phyloP scores from a whole-genome alignment of 2,888 invertebrate genomes.

The Xylota segnis region DNA sequence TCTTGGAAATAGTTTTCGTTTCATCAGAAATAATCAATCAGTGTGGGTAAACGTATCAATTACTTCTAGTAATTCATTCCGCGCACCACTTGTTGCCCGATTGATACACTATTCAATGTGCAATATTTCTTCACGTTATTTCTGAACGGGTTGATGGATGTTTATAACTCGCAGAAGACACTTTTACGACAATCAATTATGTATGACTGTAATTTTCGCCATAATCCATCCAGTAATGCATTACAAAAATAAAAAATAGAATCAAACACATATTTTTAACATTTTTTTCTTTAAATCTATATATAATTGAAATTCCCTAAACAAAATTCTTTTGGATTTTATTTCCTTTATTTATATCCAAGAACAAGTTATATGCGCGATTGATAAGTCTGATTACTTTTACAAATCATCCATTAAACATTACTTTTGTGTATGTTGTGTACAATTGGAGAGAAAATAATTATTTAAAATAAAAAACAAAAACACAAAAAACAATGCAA shows the following conservation, averaged over 20 bases:
- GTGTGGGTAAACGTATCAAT: too few species aligned
- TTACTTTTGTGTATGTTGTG: conserved; percentile 49
- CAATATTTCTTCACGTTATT: too few species aligned
- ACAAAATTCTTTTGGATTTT: conserved; percentile 36
- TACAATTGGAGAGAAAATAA: conserved; percentile 24
- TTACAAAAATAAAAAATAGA: background rate
- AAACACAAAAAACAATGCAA: conserved; percentile 59
- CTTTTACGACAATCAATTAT: background rate
- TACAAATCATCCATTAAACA: conserved; percentile 13
- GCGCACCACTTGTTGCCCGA: too few species aligned
- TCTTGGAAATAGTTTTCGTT: too few species aligned
- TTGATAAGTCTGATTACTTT: conserved; percentile 12
- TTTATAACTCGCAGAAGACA: too few species aligned
- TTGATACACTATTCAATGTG: too few species aligned
- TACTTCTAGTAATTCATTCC: too few species aligned
- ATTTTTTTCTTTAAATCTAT: conserved; percentile 14
- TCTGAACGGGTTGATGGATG: too few species aligned
- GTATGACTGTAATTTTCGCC: background rate
- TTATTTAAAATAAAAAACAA: too few species aligned
- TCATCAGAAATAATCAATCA: too few species aligned
- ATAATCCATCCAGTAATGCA: conserved; percentile 26
- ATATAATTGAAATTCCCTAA: conserved; percentile 38
- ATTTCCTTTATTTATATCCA: background rate
- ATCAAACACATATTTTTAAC: conserved; percentile 5
- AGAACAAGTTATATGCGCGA: conserved; percentile 1